phyloP scores from a whole-genome alignment of 92 coral and sea anemone species.

The Heliopora coerulea region DNA sequence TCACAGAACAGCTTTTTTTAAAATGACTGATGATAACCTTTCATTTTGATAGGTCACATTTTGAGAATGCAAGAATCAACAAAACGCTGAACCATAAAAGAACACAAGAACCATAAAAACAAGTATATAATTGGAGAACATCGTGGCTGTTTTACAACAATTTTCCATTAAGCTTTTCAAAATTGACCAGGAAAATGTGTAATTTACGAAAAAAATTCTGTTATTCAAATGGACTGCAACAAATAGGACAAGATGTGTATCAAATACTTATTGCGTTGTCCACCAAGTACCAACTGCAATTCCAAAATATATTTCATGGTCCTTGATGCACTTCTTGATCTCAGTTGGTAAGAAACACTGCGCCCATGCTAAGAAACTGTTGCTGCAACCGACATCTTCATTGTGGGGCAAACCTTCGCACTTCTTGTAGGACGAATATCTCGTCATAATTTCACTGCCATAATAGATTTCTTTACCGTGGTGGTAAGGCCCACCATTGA shows the following conservation, averaged over 20 bases:
- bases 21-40: too few relatives aligned
- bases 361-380: constrained; percentile 18
- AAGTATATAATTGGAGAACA: too few relatives aligned
- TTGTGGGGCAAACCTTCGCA: constrained; percentile 49
- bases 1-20: too few relatives aligned
- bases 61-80: too few relatives aligned
- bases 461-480: constrained; percentile 52
- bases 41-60: too few relatives aligned
- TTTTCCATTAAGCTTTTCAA: too few relatives aligned
- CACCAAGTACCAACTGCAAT: constrained; percentile 41
- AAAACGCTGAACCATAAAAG: too few relatives aligned
- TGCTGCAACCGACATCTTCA: constrained; percentile 48
- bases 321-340: constrained; percentile 14
- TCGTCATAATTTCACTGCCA: constrained; percentile 30
- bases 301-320: constrained; percentile 36
- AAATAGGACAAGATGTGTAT: background rate
- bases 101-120: too few relatives aligned
- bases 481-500: constrained; percentile 39
- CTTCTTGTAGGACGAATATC: constrained; percentile 34
- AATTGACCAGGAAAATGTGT: too few relatives aligned
- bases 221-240: too few relatives aligned
- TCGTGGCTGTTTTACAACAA: too few relatives aligned
- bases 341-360: constrained; percentile 14
- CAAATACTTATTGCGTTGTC: background rate
- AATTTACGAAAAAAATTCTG: too few relatives aligned